Evolutionary conservation across 1,140 invertebrate genomes (phyloP).

Genomic region (Reticulitermes speratus): DNA sequence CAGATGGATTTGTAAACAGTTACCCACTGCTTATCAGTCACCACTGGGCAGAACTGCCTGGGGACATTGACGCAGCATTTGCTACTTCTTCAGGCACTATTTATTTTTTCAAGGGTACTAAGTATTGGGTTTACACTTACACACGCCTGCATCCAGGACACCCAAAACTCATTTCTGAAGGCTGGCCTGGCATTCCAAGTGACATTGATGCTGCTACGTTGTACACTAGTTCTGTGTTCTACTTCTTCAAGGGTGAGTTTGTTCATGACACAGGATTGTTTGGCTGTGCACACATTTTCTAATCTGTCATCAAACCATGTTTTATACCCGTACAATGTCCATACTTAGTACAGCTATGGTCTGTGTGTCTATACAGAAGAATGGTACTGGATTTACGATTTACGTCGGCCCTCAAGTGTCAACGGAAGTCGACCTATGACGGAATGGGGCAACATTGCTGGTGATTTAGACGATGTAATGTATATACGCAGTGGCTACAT

Average conservation of each 20-base stretch:
- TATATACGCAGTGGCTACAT: neutral
- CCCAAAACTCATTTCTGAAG: neutral
- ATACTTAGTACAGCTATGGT: too few relatives aligned
- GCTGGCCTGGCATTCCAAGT: neutral
- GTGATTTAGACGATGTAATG: neutral
- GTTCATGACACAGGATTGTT: neutral
- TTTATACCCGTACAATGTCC: too few relatives aligned
- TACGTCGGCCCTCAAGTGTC: too few relatives aligned
- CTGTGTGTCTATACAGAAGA: too few relatives aligned
- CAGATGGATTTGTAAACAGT: neutral
- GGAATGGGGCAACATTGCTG: too few relatives aligned
- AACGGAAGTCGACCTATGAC: too few relatives aligned
- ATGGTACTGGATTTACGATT: too few relatives aligned
- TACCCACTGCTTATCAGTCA: neutral
- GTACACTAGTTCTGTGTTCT: neutral
- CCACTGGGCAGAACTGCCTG: neutral
- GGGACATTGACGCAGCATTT: neutral
- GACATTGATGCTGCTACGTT: neutral
- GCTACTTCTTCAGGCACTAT: neutral
- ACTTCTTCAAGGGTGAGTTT: neutral
- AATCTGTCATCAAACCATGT: neutral
- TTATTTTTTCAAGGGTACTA: neutral
- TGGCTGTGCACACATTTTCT: neutral
- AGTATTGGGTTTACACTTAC: neutral
- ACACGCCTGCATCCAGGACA: neutral